Percentiles rank a stretch among this genome's conserved stretches.
Conservation (phyloP, 2,797 vertebrate species). For the Mastacembelus armatus region DNA sequence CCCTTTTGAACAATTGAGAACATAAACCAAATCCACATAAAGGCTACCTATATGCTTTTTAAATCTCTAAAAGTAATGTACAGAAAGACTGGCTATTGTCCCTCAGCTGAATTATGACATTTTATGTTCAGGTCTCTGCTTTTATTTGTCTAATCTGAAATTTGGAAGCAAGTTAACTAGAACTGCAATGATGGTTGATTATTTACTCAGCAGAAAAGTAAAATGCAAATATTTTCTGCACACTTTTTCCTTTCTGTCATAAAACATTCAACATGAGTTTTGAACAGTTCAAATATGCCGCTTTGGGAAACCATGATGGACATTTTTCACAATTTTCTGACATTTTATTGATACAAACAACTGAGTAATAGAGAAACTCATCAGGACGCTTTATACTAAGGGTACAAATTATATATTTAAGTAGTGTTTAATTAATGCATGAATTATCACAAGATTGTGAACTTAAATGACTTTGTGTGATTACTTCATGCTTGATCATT, state of each 20-base stretch:
- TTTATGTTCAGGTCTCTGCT: constrained; percentile 12
- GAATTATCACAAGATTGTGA: no score
- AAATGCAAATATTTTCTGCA: not conserved
- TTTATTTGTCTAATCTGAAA: constrained; percentile 4
- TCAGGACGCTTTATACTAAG: no score
- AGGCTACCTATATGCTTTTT: constrained; percentile 33
- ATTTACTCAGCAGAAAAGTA: no score
- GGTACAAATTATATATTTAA: no score
- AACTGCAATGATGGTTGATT: not conserved
- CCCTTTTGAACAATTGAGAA: not conserved
- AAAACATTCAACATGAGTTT: not conserved
- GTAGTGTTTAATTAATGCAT: no score
- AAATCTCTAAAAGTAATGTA: constrained; percentile 57
- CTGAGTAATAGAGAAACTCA: not conserved
- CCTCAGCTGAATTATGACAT: constrained; percentile 4
- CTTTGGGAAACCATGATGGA: not conserved
- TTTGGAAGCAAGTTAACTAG: not conserved
- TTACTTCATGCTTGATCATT: no score
- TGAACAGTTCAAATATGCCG: not conserved
- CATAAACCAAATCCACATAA: constrained; percentile 9
- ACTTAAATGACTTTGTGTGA: no score
- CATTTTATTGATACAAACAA: not conserved
- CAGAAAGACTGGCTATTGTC: constrained; percentile 62
- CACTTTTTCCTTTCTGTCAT: not conserved
- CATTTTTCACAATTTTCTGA: not conserved